Evolutionary conservation across 2,797 vertebrate species (phyloP).

Genomic region (Novumbra hubbsi): DNA sequence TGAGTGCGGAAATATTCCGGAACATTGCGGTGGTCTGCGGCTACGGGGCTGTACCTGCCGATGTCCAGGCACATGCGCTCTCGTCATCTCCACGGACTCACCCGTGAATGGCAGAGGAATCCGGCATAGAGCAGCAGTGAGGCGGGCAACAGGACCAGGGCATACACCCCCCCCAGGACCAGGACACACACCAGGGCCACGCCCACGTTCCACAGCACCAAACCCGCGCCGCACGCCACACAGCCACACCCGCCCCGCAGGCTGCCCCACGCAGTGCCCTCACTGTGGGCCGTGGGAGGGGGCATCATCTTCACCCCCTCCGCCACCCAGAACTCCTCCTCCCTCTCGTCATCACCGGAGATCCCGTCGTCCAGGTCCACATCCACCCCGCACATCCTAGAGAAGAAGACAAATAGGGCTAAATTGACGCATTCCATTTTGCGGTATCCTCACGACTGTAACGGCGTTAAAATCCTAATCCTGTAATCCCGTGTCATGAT

Average conservation of each 20-base stretch:
- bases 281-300: slow-evolving; percentile 71
- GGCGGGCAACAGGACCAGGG: slow-evolving; percentile 69
- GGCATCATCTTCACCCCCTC: slow-evolving; percentile 75
- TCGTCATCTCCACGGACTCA: slow-evolving; percentile 43
- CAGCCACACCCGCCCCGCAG: slow-evolving; percentile 63
- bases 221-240: slow-evolving; percentile 57
- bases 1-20: too few relatives aligned
- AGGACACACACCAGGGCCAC: slow-evolving; percentile 47
- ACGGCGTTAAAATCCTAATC: not conserved
- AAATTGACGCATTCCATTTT: not conserved
- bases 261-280: slow-evolving; percentile 67
- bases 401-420: not conserved
- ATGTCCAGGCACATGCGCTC: not conserved
- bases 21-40: too few relatives aligned
- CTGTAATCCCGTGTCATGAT: not conserved
- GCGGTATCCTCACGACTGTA: not conserved
- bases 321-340: slow-evolving; percentile 68
- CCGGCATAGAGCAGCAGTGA: slow-evolving; percentile 72
- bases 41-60: too few relatives aligned
- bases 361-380: slow-evolving; percentile 68
- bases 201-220: slow-evolving; percentile 69
- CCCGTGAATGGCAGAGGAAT: slow-evolving; percentile 78
- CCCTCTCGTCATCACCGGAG: slow-evolving; percentile 69
- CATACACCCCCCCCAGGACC: slow-evolving; percentile 68
- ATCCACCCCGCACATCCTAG: slow-evolving; percentile 75